These are phyloP conservation scores for Xylota sylvarum DNA, from an alignment of 2,888 invertebrate species.

Conservation along the genomic window DNA sequence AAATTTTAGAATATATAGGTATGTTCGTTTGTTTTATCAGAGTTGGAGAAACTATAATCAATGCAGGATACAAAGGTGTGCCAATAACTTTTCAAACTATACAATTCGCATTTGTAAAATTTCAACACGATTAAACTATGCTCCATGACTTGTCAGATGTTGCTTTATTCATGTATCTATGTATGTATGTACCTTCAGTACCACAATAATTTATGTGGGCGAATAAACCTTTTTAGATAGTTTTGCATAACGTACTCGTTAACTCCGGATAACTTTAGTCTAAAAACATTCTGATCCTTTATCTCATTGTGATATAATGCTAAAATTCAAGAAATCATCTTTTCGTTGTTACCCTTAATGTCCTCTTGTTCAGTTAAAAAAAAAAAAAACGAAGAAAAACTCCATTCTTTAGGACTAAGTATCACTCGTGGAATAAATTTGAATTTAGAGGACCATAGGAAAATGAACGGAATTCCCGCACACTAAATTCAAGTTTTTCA, in stretches of 20 bases:
- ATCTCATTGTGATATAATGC: conserved; percentile 45
- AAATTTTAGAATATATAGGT: too few species aligned
- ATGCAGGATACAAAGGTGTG: too few species aligned
- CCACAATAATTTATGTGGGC: conserved; percentile 20
- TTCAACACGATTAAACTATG: too few species aligned
- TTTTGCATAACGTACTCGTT: conserved; percentile 36
- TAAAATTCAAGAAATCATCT: conserved; percentile 43
- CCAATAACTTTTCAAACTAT: too few species aligned
- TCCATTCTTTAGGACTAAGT: conserved; percentile 38
- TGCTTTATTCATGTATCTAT: too few species aligned
- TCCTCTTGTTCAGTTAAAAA: conserved; percentile 24
- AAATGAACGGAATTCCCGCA: conserved; percentile 51
- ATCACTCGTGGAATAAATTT: conserved; percentile 62
- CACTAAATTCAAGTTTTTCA: conserved; percentile 57
- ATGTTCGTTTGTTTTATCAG: too few species aligned
- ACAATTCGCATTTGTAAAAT: too few species aligned
- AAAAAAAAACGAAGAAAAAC: conserved; percentile 13
- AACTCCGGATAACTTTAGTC: neutral
- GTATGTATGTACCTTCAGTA: neutral
- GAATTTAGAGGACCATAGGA: conserved; percentile 34
- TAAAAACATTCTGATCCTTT: conserved; percentile 34
- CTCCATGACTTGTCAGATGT: too few species aligned
- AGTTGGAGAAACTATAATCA: too few species aligned
- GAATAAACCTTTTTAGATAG: neutral
- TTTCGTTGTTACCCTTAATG: conserved; percentile 21